Percentiles rank a stretch among this genome's conserved stretches.
phyloP scores from a whole-genome alignment of 2,113 vertebrate genomes.

The Morone chrysops region DNA sequence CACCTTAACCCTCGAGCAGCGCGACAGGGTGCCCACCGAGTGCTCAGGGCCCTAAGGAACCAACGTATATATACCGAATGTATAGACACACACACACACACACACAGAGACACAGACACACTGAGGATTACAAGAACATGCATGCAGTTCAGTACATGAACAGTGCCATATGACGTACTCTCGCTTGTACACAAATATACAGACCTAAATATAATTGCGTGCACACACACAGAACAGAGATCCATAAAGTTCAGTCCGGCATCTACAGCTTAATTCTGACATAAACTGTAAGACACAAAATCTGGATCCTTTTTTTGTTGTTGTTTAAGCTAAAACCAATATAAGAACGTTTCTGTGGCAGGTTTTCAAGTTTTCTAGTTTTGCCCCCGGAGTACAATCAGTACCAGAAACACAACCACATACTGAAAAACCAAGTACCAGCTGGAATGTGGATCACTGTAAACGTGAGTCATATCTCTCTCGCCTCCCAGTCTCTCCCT shows the following conservation, averaged over 20 bases:
- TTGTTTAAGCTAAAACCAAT: neutral
- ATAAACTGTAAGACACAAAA: neutral
- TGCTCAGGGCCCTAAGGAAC: constrained; percentile 57
- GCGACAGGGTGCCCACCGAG: constrained; percentile 65
- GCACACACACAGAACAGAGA: neutral
- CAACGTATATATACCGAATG: constrained; percentile 41
- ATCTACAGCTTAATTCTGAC: no score
- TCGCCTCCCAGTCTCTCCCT: constrained; percentile 6
- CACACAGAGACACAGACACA: neutral
- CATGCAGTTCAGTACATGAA: constrained; percentile 6
- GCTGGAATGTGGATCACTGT: constrained; percentile 29
- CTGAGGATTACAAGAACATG: neutral
- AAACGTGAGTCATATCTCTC: constrained; percentile 38
- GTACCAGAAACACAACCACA: constrained; percentile 11
- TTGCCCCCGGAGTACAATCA: constrained; percentile 24
- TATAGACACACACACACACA: constrained; percentile 21
- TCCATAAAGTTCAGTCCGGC: neutral
- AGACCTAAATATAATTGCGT: neutral
- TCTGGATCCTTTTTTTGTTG: neutral
- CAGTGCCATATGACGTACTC: constrained; percentile 16
- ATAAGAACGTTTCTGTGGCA: constrained; percentile 12
- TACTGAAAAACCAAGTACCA: constrained; percentile 26
- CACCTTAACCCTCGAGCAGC: constrained; percentile 83
- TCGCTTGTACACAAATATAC: neutral
- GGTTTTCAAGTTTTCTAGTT: constrained; percentile 33